Evolutionary conservation across 2,113 vertebrate species (phyloP).

Genomic region (Galeopterus variegatus): DNA sequence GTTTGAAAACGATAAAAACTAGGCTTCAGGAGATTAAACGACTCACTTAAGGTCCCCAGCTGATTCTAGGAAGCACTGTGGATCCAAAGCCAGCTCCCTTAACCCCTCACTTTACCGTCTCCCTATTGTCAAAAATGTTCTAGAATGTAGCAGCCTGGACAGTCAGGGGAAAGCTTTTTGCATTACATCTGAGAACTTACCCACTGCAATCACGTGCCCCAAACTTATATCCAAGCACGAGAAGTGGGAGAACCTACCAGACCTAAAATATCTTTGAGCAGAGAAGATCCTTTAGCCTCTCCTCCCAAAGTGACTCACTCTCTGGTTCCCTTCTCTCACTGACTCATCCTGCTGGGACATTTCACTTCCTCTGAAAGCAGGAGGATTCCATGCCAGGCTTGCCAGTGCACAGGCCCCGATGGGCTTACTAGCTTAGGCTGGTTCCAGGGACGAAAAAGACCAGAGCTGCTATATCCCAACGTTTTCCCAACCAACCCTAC

Average conservation of each 20-base stretch:
- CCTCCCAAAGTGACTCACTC: conserved; percentile 72
- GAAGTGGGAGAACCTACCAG: conserved; percentile 55
- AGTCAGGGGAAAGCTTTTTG: background rate
- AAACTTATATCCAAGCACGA: conserved; percentile 38
- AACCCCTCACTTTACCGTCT: background rate
- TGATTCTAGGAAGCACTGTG: background rate
- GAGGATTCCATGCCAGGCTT: conserved; percentile 72
- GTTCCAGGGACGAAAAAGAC: background rate
- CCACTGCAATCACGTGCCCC: background rate
- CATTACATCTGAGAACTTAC: background rate
- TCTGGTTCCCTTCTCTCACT: conserved; percentile 63
- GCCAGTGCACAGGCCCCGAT: accelerated
- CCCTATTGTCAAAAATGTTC: background rate
- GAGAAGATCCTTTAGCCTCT: conserved; percentile 70
- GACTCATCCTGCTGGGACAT: conserved; percentile 75
- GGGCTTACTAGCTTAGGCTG: conserved; percentile 42
- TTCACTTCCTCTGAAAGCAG: conserved; percentile 66
- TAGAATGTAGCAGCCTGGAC: background rate
- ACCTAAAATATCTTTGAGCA: conserved; percentile 69
- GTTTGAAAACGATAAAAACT: conserved; percentile 8
- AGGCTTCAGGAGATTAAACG: background rate
- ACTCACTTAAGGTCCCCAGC: background rate
- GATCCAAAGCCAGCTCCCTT: background rate
- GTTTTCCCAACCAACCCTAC: background rate
- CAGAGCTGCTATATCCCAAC: background rate